These are phyloP conservation scores for Eupristina koningsbergeri DNA, from an alignment of 1,140 invertebrate genomes.

Conservation along the genomic window DNA sequence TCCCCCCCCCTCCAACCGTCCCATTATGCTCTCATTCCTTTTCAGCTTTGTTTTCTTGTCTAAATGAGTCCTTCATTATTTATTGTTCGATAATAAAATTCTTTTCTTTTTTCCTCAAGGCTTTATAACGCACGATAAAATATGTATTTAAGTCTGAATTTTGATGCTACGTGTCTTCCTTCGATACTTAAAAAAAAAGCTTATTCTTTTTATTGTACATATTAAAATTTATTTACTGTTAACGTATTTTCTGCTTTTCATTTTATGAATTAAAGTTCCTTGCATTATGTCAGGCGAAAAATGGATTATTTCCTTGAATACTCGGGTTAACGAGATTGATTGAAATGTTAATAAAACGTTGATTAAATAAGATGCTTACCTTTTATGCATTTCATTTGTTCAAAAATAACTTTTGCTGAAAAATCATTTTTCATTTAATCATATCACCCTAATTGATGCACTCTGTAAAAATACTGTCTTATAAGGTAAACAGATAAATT, in stretches of 20 bases:
- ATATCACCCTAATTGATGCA: too few species aligned
- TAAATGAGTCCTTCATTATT: background rate
- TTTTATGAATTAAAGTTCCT: background rate
- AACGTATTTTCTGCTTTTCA: too few species aligned
- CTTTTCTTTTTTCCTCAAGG: background rate
- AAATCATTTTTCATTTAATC: too few species aligned
- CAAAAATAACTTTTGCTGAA: too few species aligned
- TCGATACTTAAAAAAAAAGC: background rate
- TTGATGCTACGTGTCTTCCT: background rate
- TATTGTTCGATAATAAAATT: constrained; percentile 15
- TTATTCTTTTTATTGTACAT: background rate
- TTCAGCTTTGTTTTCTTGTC: background rate
- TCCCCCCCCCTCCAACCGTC: too few species aligned
- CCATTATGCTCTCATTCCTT: background rate
- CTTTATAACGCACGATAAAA: background rate
- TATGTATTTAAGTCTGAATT: background rate
- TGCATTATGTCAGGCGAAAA: background rate
- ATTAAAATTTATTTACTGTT: background rate
- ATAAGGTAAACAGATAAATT: too few species aligned
- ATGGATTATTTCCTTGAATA: background rate
- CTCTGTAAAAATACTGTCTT: too few species aligned
- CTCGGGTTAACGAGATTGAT: background rate
- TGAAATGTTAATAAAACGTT: background rate
- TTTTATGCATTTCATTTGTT: too few species aligned
- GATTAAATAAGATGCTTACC: too few species aligned